Evolutionary conservation across 1,140 invertebrate species (phyloP), one percentile per base, ranked within the genome.

Genomic region (Anadara kagoshimensis): DNA sequence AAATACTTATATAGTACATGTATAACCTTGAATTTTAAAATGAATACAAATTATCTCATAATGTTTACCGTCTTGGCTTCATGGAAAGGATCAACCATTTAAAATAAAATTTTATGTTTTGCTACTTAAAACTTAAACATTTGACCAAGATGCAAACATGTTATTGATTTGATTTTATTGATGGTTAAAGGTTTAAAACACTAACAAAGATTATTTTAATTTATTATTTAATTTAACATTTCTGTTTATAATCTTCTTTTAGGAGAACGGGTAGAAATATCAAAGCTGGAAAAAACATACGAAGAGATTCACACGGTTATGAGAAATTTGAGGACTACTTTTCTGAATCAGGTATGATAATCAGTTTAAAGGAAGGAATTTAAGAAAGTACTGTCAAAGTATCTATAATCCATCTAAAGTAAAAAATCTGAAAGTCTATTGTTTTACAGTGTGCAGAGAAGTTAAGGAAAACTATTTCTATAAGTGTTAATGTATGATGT

Each of bases 271-370:
- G 82, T 4, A 69, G 68, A 53, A 69, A 84, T 44, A 57, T 83
- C 8, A 79, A 72, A 66, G 79, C 74, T 41, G 83, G 83, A 20
- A 86, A n/a, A 73, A 72, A 66, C 24, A 82, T 84, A 54, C 54
- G 80, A 47, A 81, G 69, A 62, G 54, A 67, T 67, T 56, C 72
- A 24, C 70, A 76, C 73, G 80, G 82, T 45, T 78, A 81, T 82
- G 78, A 86, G 69, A 72, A 71, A 7, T 83, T 84, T 76, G 76
- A 78, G 69, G 82, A 84, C 66, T 85, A 83, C 65, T 85, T 76
- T 63, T 82, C 83, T 53, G 83, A n/a, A 61, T 82, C 83, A 68
- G 83, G 83, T 85, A 57, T 14, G 45, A 5, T 58, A 54, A 10
- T 47, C 16, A 10, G 8, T 47, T 47, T 49, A 49, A 49, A n/a